Evolutionary conservation across 2,888 invertebrate genomes (phyloP).

Genomic region (Hermaeophaga mercurialis): DNA sequence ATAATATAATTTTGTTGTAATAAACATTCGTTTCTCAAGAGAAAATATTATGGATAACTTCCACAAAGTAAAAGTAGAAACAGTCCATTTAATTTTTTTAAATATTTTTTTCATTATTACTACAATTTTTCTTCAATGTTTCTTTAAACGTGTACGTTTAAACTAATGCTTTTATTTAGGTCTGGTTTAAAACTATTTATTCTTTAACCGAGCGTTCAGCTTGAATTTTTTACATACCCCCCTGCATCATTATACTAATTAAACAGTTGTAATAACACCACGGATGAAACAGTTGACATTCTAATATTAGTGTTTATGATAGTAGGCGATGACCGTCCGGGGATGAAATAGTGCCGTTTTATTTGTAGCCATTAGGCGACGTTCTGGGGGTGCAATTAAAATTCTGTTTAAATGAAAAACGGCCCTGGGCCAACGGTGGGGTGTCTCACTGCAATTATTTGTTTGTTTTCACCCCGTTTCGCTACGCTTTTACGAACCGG

Average conservation of each 20-base stretch:
- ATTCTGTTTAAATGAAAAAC: constrained; percentile 48
- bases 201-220: too few relatives aligned
- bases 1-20: too few relatives aligned
- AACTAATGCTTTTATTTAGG: too few relatives aligned
- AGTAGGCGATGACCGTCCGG: constrained; percentile 30
- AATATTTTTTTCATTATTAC: too few relatives aligned
- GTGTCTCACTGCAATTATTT: constrained; percentile 32
- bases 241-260: constrained; percentile 30
- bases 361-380: constrained; percentile 43
- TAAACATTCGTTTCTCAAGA: too few relatives aligned
- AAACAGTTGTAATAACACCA: constrained; percentile 26
- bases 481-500: not conserved
- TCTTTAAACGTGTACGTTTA: too few relatives aligned
- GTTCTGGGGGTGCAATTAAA: constrained; percentile 45
- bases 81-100: too few relatives aligned
- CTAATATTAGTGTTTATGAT: constrained; percentile 41
- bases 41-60: too few relatives aligned
- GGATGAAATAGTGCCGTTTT: constrained; percentile 40
- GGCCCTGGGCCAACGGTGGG: constrained; percentile 25
- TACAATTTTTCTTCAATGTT: too few relatives aligned
- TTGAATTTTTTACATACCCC: too few relatives aligned
- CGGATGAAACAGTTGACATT: constrained; percentile 31
- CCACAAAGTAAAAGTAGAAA: too few relatives aligned
- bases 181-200: too few relatives aligned
- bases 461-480: constrained; percentile 23